A percentile compares a stretch with the other conserved stretches of the same genome.
These are phyloP conservation scores for Pseudochirops cupreus DNA, from an alignment of 2,797 vertebrate genomes.

Conservation along the genomic window DNA sequence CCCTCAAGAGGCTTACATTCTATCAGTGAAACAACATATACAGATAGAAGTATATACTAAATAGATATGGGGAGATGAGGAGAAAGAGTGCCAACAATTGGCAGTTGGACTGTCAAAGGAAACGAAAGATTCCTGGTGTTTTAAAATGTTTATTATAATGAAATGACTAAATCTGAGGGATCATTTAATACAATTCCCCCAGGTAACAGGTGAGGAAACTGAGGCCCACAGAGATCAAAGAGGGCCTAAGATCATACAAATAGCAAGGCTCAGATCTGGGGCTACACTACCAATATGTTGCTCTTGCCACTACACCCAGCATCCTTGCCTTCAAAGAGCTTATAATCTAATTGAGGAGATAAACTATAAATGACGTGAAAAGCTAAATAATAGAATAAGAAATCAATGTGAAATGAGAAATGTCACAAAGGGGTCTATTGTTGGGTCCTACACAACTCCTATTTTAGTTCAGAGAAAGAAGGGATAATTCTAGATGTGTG, in stretches of 20 bases:
- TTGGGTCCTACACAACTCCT: conserved; percentile 39
- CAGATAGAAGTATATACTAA: background rate
- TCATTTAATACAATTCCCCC: background rate
- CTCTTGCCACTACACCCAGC: background rate
- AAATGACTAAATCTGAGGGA: background rate
- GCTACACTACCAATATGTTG: background rate
- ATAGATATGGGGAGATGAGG: background rate
- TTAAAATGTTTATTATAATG: background rate
- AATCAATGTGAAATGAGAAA: conserved; percentile 28
- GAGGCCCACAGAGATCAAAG: background rate
- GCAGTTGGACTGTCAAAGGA: background rate
- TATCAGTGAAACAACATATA: background rate
- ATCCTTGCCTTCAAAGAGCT: background rate
- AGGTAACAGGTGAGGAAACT: background rate
- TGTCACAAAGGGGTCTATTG: background rate
- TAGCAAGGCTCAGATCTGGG: background rate
- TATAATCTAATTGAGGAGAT: background rate
- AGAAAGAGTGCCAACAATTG: background rate
- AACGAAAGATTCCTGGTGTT: background rate
- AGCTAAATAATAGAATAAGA: conserved; percentile 10
- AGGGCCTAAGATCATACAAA: background rate
- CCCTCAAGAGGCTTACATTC: background rate
- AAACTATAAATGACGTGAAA: background rate
- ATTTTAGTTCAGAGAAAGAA: conserved; percentile 13
- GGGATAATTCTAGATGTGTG: background rate